These are phyloP conservation scores for Schizopygopsis malacanthus DNA, from an alignment of 2,797 vertebrate species.

Conservation along the genomic window DNA sequence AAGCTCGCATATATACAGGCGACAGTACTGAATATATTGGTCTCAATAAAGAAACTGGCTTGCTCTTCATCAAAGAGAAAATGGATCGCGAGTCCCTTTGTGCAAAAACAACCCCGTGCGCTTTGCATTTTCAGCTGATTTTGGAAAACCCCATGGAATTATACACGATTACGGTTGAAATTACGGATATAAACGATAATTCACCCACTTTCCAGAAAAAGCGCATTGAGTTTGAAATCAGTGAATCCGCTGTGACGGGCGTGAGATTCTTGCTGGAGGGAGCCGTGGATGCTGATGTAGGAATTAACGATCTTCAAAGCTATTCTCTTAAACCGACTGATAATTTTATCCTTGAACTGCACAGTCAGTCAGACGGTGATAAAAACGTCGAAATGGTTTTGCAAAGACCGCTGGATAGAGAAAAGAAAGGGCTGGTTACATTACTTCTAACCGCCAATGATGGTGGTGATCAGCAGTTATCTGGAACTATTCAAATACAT, in stretches of 20 bases:
- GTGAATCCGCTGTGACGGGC: constrained; percentile 37
- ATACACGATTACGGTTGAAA: constrained; percentile 51
- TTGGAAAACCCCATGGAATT: constrained; percentile 54
- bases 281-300: constrained; percentile 47
- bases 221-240: constrained; percentile 42
- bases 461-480: constrained; percentile 42
- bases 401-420: constrained; percentile 47
- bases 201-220: constrained; percentile 43
- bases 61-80: constrained; percentile 47
- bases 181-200: constrained; percentile 61
- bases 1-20: constrained; percentile 42
- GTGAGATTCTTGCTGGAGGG: constrained; percentile 41
- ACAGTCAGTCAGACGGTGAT: not conserved
- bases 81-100: constrained; percentile 59
- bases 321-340: constrained; percentile 55
- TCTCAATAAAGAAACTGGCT: constrained; percentile 44
- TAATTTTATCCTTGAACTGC: constrained; percentile 45
- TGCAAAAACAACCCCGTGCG: constrained; percentile 49
- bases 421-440: constrained; percentile 7
- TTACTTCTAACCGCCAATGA: constrained; percentile 35
- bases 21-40: constrained; percentile 52
- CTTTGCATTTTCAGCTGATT: constrained; percentile 55
- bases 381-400: constrained; percentile 49
- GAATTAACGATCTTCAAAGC: constrained; percentile 44
- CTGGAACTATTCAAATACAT: constrained; percentile 44